Conservation (phyloP, 2,113 vertebrate species). For the Notechis scutatus region DNA sequence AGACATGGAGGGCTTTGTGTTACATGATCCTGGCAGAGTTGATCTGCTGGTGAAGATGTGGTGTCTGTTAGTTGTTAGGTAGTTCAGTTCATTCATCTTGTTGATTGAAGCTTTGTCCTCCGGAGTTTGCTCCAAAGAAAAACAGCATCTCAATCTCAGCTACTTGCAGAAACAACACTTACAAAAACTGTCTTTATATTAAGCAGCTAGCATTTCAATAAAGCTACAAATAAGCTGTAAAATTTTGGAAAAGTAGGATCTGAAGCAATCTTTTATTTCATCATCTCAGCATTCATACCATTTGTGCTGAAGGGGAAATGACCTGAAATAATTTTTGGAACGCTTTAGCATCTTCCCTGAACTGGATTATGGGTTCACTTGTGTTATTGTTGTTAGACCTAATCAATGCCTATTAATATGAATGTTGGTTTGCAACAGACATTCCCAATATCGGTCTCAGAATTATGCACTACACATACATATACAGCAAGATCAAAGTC, state of each 20-base stretch:
- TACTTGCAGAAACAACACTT: neutral
- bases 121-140: neutral
- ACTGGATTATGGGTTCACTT: constrained; percentile 6
- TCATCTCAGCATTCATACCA: neutral
- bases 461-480: neutral
- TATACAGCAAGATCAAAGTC: neutral
- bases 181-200: neutral
- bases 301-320: constrained; percentile 11
- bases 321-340: constrained; percentile 7
- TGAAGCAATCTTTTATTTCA: neutral
- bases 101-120: constrained; percentile 28
- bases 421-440: neutral
- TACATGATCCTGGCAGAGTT: neutral
- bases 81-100: constrained; percentile 31
- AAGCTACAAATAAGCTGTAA: neutral
- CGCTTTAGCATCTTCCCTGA: neutral
- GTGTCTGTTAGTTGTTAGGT: neutral
- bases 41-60: neutral
- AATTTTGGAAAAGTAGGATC: constrained; percentile 20
- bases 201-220: constrained; percentile 1
- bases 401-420: constrained; percentile 7
- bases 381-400: neutral
- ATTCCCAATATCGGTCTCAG: constrained; percentile 18
- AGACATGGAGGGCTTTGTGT: neutral
- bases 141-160: neutral